Evolutionary conservation across 2,797 vertebrate genomes (phyloP), one percentile per base, ranked within the genome.

Genomic region (Cyprinodon diabolis): DNA sequence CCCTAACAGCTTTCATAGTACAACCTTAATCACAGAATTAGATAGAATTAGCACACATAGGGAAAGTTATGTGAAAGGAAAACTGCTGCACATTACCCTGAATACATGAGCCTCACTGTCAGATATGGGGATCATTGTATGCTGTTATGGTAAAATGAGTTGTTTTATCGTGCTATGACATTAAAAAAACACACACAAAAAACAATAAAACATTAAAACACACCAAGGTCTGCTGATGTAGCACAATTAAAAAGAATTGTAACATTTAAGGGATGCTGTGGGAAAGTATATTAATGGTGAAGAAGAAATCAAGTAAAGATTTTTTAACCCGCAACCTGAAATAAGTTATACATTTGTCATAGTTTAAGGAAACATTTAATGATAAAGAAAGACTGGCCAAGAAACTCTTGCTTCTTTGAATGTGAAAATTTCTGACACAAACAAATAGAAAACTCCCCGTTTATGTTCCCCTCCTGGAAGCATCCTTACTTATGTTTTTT

Each of bases 381-480:
- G 4, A 14, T 67, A 0, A 9, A 15, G 37, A 68, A 48, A 1
- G 2, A 40, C n/a, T 35, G 17, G 47, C n/a, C 35, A 8, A 57
- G 10, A 57, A 21, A 65, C 37, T 6, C 1, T 51, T 45, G 25
- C 25, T 15, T n/a, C 55, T 71, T 2, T 17, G 19, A 65, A 45
- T 2, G 6, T 40, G 25, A 19, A 66, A 40, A 63, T 15, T 0
- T 49, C 48, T 49, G 52, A n/a, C 17, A 56, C 49, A 71, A 67
- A 72, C 5, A 52, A 52, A 79, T 48, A 69, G 37, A 80, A 69
- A 79, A 55, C 13, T n/a, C 0, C 4, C 9, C 52, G 52, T 72
- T 84, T 80, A 76, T 57, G 25, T 78, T 66, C 72, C 49, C 63
- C 69, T 45, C 37, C 0, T 66, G 68, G 84, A 70, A 37, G 66